These are phyloP conservation scores for Hemiscyllium ocellatum DNA, from an alignment of 2,113 vertebrate genomes.

Conservation along the genomic window DNA sequence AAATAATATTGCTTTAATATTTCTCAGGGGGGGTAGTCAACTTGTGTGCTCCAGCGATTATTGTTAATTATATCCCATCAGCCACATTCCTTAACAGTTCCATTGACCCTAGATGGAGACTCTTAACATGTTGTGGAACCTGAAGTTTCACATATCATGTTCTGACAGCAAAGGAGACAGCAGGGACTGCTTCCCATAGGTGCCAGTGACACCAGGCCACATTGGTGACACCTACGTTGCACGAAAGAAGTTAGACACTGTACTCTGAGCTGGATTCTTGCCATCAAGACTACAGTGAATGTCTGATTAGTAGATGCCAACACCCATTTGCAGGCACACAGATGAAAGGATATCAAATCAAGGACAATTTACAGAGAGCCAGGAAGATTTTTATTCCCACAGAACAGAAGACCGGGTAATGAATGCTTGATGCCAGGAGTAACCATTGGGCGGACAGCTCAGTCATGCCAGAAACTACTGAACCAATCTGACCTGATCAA, in stretches of 20 bases:
- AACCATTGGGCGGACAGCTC: background rate
- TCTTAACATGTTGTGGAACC: background rate
- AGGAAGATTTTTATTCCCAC: background rate
- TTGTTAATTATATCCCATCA: background rate
- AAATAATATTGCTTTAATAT: background rate
- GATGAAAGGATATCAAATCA: background rate
- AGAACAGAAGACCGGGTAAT: background rate
- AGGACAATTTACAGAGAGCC: background rate
- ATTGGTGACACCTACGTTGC: background rate
- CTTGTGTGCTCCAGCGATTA: background rate
- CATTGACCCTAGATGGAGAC: background rate
- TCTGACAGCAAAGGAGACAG: background rate
- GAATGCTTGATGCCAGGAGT: background rate
- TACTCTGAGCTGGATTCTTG: too few relatives aligned
- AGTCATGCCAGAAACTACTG: background rate
- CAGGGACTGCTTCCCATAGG: background rate
- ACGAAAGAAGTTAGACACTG: background rate
- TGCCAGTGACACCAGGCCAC: background rate
- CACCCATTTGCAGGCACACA: background rate
- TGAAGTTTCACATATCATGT: background rate
- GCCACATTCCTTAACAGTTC: background rate
- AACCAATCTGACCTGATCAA: slow-evolving; percentile 1
- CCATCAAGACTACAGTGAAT: background rate
- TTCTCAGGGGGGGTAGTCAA: background rate
- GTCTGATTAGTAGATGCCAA: background rate